Base-by-base conservation (phyloP, 2,113 vertebrate species). In the Crotophaga sulcirostris region DNA sequence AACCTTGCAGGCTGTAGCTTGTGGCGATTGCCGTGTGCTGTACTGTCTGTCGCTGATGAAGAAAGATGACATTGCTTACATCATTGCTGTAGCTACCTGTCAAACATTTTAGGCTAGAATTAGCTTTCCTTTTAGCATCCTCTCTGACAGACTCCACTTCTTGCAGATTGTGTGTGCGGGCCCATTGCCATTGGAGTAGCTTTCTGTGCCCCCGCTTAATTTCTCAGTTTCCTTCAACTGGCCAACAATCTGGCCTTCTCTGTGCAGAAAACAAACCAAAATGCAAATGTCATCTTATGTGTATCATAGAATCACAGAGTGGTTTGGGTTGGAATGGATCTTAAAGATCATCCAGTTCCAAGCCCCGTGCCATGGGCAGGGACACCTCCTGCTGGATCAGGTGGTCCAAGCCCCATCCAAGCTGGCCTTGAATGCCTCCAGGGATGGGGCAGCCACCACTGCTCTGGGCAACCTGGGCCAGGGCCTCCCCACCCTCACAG, bases 1-100 rank as follows among this genome's bases (percentile, higher is more conserved):
- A 64, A n/a, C 18, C 9, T 83, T 49, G 28, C 29, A 31, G 2
- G 1, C 5, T 34, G 9, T 36, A 49, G 79, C 10, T 31, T 31
- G 2, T 51, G 49, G 49, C 16, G 7, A 0, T 3, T n/a, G 33
- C n/a, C 14, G 6, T 9, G 49, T 66, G 7, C 24, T 34, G 6
- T 45, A 25, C 23, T 75, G 25, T 23, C 38, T 38, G 0, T 31
- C 45, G 4, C 62, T 58, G 42, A 31, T 78, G 69, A 68, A 29
- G 34, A 67, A 47, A 38, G 51, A 42, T 14, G 58, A 16, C 11
- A 38, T 63, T 34, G 29, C 29, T 45, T 52, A 25, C 15, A 25
- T 16, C 34, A 36, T 59, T 1, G 1, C 36, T 45, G 33, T 59
- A 79, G 47, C 20, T 42, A 34, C n/a, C 54, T 29, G 23, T 85